A percentile compares a stretch with the other conserved stretches of the same genome.
Evolutionary conservation across 2,113 vertebrate genomes (phyloP).

Genomic region (Chroicocephalus ridibundus): DNA sequence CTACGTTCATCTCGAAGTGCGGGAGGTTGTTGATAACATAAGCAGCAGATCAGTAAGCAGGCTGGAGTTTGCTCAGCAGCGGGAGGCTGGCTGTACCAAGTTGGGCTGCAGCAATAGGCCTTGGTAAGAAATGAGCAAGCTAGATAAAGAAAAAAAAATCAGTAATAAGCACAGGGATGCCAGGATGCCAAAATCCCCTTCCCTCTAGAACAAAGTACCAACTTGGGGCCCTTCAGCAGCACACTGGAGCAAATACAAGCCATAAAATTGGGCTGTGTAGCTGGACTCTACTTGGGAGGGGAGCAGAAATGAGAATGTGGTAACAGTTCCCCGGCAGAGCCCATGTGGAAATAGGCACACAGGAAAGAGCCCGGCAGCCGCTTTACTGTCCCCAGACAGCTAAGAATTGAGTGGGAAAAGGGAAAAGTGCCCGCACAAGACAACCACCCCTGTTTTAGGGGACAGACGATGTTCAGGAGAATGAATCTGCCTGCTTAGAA

Average conservation of each 20-base stretch:
- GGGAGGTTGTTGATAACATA: neutral
- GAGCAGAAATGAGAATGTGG: neutral
- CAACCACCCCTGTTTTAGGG: neutral
- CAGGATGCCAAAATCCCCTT: neutral
- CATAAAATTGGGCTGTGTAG: rapidly evolving
- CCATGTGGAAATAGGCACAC: rapidly evolving
- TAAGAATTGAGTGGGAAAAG: neutral
- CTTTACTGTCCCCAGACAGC: neutral
- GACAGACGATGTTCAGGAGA: neutral
- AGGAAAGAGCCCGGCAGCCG: neutral
- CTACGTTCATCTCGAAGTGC: neutral
- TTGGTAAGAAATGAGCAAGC: neutral
- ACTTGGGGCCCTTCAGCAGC: neutral
- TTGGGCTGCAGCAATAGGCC: neutral
- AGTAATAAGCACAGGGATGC: neutral
- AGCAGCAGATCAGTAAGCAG: neutral
- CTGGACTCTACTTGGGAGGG: neutral
- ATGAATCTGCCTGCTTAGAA: neutral
- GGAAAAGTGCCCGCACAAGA: neutral
- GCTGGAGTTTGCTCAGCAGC: neutral
- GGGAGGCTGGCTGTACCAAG: neutral
- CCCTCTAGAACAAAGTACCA: neutral
- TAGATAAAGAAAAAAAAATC: neutral
- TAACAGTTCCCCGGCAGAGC: neutral
- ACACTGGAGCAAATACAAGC: neutral